Base-by-base conservation (phyloP, 2,888 invertebrate species). In the Andrena camellia region DNA sequence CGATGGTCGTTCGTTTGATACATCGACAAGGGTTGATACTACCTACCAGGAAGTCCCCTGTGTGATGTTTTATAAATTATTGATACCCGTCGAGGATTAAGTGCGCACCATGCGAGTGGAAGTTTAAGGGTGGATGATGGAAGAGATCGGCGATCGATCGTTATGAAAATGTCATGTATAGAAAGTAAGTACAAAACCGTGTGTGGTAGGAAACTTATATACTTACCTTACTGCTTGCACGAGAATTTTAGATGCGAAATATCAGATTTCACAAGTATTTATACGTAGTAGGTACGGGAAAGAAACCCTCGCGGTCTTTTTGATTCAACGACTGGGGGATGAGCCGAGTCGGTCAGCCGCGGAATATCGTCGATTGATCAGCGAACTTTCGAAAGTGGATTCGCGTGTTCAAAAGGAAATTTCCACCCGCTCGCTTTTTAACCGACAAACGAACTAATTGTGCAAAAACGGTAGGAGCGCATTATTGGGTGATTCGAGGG, bases 141-240 rank as follows among this genome's bases (percentile, higher is more conserved):
- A 69, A 33, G 69, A 35, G 69, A 26, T 26, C 50, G 54, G 31
- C 33, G 62, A 68, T 81, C 81, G 73, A 64, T 50, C 60, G 48
- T 69, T 33, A 50, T 20, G 42, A 67, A 81, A 26, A 31, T 52
- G 31, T 54, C 48, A 31, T 33, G 50, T 35, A 35, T 7, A 4
- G 33, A 17, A 57, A 57, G 42, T 42, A 26, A 20, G 13, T 42
- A 52, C 20, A 20, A 52, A 52, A 20, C 8, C 52, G 20, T 52
- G 52, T 20, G 17, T 17, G 42, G 4, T 1, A 42, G 17, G 42
- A 13, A 42, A 42, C 17, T 42, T 17, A 42, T 42, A 42, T 17
- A 4, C 17, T 42, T 5, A 5, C 17, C 13, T 17, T 35, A 10
- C 13, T 42, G 17, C 5, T 42, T 42, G 42, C 42, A 4, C 5